A percentile compares a stretch with the other conserved stretches of the same genome.
These are phyloP conservation scores for Drosophila rubida DNA, from an alignment of 2,888 invertebrate species.

Conservation along the genomic window DNA sequence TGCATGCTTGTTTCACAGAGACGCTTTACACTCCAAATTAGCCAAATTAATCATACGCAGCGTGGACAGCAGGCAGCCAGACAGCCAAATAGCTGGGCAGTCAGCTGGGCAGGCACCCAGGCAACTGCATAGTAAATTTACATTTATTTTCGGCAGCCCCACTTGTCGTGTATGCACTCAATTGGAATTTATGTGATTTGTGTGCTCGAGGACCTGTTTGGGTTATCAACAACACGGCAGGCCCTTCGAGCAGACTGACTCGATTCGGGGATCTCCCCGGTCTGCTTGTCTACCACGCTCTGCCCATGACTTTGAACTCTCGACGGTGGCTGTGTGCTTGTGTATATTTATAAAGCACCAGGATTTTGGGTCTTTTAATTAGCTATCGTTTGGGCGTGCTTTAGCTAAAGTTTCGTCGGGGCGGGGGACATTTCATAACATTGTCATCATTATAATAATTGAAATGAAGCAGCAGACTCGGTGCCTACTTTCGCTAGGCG, in stretches of 20 bases:
- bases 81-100: too few species aligned
- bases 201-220: slow-evolving; percentile 77
- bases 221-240: slow-evolving; percentile 79
- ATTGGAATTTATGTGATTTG: slow-evolving; percentile 81
- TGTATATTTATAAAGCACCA: slow-evolving; percentile 21
- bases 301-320: slow-evolving; percentile 71
- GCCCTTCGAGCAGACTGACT: slow-evolving; percentile 21
- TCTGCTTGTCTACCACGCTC: slow-evolving; percentile 1
- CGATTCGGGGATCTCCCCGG: slow-evolving; percentile 8
- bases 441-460: slow-evolving; percentile 78
- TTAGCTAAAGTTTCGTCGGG: slow-evolving; percentile 30
- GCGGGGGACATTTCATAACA: slow-evolving; percentile 47
- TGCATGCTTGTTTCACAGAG: slow-evolving; percentile 21
- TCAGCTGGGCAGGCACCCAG: not conserved
- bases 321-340: not conserved
- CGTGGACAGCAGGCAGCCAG: slow-evolving; percentile 27
- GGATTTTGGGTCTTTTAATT: slow-evolving; percentile 70
- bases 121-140: slow-evolving; percentile 67
- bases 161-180: slow-evolving; percentile 75
- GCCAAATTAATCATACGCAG: slow-evolving; percentile 76
- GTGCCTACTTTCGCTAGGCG: slow-evolving; percentile 4
- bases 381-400: slow-evolving; percentile 44
- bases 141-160: slow-evolving; percentile 63
- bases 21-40: slow-evolving; percentile 38
- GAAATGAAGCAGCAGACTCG: slow-evolving; percentile 61